phyloP scores from a whole-genome alignment of 2,888 invertebrate genomes.

The Perithous albicinctus region DNA sequence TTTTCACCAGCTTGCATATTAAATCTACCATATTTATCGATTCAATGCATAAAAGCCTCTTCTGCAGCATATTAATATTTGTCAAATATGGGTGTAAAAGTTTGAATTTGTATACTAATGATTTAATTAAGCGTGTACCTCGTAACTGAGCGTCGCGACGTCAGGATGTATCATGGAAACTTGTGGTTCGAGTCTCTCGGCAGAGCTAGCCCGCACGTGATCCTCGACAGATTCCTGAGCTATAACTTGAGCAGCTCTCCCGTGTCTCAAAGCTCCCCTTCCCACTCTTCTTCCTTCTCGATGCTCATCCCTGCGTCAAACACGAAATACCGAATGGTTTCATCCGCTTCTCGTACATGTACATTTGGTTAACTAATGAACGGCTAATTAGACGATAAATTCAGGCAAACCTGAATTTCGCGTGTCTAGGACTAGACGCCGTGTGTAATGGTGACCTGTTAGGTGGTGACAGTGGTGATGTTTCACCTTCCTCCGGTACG shows the following conservation, averaged over 20 bases:
- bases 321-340: neutral
- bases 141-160: slow-evolving; percentile 93
- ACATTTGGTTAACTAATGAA: neutral
- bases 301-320: slow-evolving; percentile 76
- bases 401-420: slow-evolving; percentile 86
- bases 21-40: no score
- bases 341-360: slow-evolving; percentile 53
- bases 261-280: slow-evolving; percentile 76
- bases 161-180: slow-evolving; percentile 94
- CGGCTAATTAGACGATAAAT: slow-evolving; percentile 32
- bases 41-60: no score
- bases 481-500: slow-evolving; percentile 89
- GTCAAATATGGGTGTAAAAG: no score
- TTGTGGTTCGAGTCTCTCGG: slow-evolving; percentile 92
- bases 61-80: no score
- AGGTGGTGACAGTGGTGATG: slow-evolving; percentile 88
- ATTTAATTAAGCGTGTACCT: slow-evolving; percentile 85
- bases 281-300: slow-evolving; percentile 75
- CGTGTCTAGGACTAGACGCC: slow-evolving; percentile 88
- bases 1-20: no score
- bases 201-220: slow-evolving; percentile 83
- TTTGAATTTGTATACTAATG: no score
- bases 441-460: slow-evolving; percentile 87
- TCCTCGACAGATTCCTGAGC: slow-evolving; percentile 80
- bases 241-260: slow-evolving; percentile 75